phyloP scores from a whole-genome alignment of 1,140 invertebrate genomes.

The Aphaenogaster rudis region DNA sequence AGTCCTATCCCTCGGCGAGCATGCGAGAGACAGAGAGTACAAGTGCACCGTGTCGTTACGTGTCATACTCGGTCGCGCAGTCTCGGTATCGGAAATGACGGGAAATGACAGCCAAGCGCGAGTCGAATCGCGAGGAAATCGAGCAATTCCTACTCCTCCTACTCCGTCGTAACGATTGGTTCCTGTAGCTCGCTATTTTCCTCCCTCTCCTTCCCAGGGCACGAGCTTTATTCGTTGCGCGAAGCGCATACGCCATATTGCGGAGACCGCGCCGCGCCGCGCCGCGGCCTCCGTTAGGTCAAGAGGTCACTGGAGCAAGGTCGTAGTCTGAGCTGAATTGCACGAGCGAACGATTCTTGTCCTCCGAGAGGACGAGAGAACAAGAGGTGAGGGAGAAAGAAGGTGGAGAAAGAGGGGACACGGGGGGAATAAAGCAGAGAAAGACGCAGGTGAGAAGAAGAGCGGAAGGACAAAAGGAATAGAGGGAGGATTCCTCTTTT shows the following conservation, averaged over 20 bases:
- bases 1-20: background rate
- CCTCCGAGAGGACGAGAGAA: constrained; percentile 16
- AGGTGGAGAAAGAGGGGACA: background rate
- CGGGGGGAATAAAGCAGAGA: background rate
- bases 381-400: background rate
- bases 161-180: background rate
- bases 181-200: background rate
- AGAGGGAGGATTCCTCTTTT: constrained; percentile 29
- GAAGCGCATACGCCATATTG: constrained; percentile 51
- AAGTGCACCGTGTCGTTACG: background rate
- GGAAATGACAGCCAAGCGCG: background rate
- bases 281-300: constrained; percentile 70
- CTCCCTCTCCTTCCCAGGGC: background rate
- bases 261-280: background rate
- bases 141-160: constrained; percentile 10
- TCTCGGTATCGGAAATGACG: background rate
- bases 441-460: background rate
- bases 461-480: background rate
- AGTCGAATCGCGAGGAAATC: constrained; percentile 50
- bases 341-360: constrained; percentile 44
- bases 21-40: background rate
- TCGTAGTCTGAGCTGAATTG: constrained; percentile 63
- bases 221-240: constrained; percentile 30
- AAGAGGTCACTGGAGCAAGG: constrained; percentile 82
- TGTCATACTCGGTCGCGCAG: background rate